phyloP scores from a whole-genome alignment of 2,888 invertebrate genomes.

The Caenorhabditis uteleia region DNA sequence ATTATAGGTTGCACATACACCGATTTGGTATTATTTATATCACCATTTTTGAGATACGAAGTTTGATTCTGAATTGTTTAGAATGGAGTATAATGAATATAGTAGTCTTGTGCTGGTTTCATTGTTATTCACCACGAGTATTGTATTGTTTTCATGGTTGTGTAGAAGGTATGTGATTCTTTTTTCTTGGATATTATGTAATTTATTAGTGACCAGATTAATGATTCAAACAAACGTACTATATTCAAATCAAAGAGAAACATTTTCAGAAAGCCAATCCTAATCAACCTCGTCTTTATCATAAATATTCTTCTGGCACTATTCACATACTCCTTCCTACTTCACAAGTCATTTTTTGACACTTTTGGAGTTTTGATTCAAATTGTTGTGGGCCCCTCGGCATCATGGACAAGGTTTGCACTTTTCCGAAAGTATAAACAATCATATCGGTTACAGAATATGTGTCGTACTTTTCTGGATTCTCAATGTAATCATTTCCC shows the following conservation, averaged over 20 bases:
- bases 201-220: too few species aligned
- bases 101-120: neutral
- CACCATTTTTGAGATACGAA: too few species aligned
- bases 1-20: too few species aligned
- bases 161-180: too few species aligned
- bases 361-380: slow-evolving; percentile 16
- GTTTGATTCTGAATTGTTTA: too few species aligned
- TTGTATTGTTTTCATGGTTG: too few species aligned
- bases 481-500: slow-evolving; percentile 52
- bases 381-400: slow-evolving; percentile 12
- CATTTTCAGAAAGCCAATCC: slow-evolving; percentile 13
- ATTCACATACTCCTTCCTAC: slow-evolving; percentile 6
- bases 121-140: too few species aligned
- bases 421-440: neutral
- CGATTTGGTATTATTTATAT: too few species aligned
- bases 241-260: too few species aligned
- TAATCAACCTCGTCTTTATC: slow-evolving; percentile 16
- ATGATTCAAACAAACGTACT: too few species aligned
- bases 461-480: slow-evolving; percentile 62
- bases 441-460: slow-evolving; percentile 46
- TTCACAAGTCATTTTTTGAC: slow-evolving; percentile 7
- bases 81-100: too few species aligned
- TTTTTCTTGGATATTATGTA: too few species aligned
- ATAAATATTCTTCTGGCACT: slow-evolving; percentile 12
- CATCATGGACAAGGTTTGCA: slow-evolving; percentile 16